Evolutionary conservation across 2,888 invertebrate genomes (phyloP).

Genomic region (Rhimphoctona megacephalus): DNA sequence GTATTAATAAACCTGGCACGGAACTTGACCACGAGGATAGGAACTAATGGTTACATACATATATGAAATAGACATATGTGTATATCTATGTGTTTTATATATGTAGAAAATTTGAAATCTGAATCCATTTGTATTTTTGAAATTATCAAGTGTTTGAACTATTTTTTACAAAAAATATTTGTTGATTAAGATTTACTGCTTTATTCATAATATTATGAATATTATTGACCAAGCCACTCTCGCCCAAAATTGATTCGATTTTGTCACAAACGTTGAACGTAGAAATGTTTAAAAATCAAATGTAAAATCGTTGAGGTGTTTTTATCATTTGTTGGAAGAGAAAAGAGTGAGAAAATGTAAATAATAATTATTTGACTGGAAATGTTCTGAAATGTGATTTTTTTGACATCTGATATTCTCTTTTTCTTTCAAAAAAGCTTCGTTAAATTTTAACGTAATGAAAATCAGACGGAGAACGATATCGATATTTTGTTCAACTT

Average conservation of each 20-base stretch:
- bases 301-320: background rate
- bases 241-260: too few relatives aligned
- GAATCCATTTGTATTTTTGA: background rate
- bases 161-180: background rate
- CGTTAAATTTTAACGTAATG: background rate
- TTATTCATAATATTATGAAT: background rate
- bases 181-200: background rate
- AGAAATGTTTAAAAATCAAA: background rate
- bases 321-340: background rate
- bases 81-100: background rate
- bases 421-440: background rate
- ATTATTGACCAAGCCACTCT: too few relatives aligned
- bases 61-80: background rate
- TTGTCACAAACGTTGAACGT: too few relatives aligned
- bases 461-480: background rate
- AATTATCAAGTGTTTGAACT: background rate
- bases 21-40: slow-evolving; percentile 34
- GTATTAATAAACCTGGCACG: slow-evolving; percentile 57
- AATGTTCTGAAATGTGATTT: background rate
- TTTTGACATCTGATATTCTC: background rate
- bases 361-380: background rate
- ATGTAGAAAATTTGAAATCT: background rate
- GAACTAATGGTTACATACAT: background rate
- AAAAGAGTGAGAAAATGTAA: background rate
- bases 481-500: background rate